Conservation (phyloP, 1,140 invertebrate species). For the Microplitis mediator region DNA sequence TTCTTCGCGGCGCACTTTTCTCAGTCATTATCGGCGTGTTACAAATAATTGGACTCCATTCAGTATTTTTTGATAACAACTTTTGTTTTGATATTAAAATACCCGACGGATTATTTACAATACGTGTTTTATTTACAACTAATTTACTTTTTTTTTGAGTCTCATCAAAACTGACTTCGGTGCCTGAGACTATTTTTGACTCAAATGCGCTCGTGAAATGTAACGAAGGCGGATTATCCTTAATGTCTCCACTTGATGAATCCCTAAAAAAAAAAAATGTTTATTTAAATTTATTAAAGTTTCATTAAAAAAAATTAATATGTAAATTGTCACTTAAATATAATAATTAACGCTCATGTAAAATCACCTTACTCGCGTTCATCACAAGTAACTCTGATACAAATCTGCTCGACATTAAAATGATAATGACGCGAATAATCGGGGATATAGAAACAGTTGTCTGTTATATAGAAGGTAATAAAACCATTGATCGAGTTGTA, state of each 20-base stretch:
- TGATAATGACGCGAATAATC: slow-evolving; percentile 6
- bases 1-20: not conserved
- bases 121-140: not conserved
- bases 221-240: not conserved
- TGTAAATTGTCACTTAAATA: not conserved
- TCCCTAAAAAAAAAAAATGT: not conserved
- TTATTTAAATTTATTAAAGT: not conserved
- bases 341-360: not conserved
- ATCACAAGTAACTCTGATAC: not conserved
- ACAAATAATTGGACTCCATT: slow-evolving; percentile 3
- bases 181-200: slow-evolving; percentile 11
- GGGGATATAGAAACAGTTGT: not conserved
- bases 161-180: not conserved
- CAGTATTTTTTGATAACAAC: not conserved
- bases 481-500: slow-evolving; percentile 13
- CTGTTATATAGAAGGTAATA: not conserved
- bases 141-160: not conserved
- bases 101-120: not conserved
- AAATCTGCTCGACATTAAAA: not conserved
- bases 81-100: not conserved
- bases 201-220: not conserved
- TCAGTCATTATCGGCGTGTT: slow-evolving; percentile 7
- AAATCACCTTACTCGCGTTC: not conserved
- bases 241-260: not conserved
- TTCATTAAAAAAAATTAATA: too few species aligned